Conservation (phyloP, 2,113 vertebrate species). For the Nicator chloris region DNA sequence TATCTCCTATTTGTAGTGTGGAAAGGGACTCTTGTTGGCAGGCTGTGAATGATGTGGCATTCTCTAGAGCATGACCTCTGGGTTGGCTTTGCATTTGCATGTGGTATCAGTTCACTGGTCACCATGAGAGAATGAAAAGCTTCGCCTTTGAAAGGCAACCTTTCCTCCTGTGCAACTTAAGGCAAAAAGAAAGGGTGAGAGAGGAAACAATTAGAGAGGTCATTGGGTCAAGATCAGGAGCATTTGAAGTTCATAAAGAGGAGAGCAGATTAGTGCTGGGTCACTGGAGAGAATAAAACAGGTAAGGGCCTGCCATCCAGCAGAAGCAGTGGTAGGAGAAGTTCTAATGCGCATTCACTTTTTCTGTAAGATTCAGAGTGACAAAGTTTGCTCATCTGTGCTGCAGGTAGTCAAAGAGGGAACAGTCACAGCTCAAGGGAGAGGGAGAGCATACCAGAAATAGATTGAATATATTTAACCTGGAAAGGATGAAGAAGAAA, state of each 20-base stretch:
- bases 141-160: neutral
- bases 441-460: neutral
- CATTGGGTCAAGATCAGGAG: slow-evolving; percentile 35
- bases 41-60: neutral
- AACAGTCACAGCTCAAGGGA: neutral
- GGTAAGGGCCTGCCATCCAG: neutral
- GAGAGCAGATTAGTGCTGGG: slow-evolving; percentile 25
- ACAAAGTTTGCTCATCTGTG: neutral
- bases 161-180: neutral
- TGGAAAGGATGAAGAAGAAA: neutral
- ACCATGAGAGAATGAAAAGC: neutral
- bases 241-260: slow-evolving; percentile 3
- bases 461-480: neutral
- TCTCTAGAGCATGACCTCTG: neutral
- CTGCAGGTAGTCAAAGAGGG: neutral
- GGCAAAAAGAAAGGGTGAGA: neutral
- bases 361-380: neutral
- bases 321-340: neutral
- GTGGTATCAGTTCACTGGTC: neutral
- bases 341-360: neutral
- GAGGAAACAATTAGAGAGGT: neutral
- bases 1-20: neutral
- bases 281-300: neutral
- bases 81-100: neutral
- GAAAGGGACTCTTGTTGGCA: neutral